Evolutionary conservation across 2,797 vertebrate genomes (phyloP).

Genomic region (Typhlichthys subterraneus): DNA sequence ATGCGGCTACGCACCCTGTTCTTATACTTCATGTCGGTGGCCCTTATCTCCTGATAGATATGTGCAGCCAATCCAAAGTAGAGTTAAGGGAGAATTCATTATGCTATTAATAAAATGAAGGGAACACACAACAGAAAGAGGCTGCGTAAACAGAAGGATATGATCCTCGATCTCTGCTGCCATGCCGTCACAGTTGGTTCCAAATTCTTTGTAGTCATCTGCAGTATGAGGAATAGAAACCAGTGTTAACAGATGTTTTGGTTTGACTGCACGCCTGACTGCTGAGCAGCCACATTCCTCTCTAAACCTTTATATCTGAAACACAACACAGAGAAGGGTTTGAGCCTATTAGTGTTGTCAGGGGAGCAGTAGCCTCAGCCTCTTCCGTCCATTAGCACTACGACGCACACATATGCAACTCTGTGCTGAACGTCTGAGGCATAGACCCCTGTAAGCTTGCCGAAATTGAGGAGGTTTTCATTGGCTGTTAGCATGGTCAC

Average conservation of each 20-base stretch:
- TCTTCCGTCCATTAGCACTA: too few relatives aligned
- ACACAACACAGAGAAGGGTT: too few relatives aligned
- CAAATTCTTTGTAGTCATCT: constrained; percentile 92
- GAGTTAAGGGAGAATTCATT: constrained; percentile 59
- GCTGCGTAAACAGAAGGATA: constrained; percentile 82
- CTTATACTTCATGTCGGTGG: constrained; percentile 97
- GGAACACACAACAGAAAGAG: not conserved
- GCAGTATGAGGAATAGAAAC: too few relatives aligned
- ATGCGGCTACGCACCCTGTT: constrained; percentile 95
- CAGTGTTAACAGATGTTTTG: not conserved
- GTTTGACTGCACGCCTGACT: not conserved
- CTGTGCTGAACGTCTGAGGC: too few relatives aligned
- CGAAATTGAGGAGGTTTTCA: too few relatives aligned
- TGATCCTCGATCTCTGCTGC: constrained; percentile 95
- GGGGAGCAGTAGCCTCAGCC: too few relatives aligned
- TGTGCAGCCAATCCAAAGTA: constrained; percentile 66
- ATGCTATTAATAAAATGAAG: not conserved
- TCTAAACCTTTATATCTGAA: too few relatives aligned
- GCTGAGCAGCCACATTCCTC: too few relatives aligned
- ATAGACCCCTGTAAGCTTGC: too few relatives aligned
- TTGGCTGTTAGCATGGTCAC: too few relatives aligned
- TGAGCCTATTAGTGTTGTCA: too few relatives aligned
- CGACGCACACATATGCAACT: too few relatives aligned
- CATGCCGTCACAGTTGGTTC: constrained; percentile 90
- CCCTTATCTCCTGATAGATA: constrained; percentile 94